Percentiles rank a stretch among this genome's conserved stretches.
Conservation (phyloP, 2,888 invertebrate genomes). For the Cosmia pyralina region DNA sequence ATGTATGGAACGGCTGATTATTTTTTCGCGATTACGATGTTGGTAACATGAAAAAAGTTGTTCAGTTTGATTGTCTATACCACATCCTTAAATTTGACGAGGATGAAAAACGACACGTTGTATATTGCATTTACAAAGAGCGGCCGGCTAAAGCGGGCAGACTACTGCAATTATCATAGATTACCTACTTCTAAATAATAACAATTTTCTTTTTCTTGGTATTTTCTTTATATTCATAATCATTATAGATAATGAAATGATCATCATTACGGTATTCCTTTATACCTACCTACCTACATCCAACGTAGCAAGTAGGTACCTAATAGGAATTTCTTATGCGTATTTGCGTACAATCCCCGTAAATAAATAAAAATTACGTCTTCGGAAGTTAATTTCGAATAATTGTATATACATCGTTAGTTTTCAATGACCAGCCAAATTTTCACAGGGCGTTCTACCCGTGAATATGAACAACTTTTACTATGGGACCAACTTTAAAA, state of each 20-base stretch:
- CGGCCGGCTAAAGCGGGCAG: not conserved
- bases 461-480: too few species aligned
- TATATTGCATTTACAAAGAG: too few species aligned
- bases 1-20: too few species aligned
- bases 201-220: not conserved
- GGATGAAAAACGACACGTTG: too few species aligned
- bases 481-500: too few species aligned
- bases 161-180: not conserved
- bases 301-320: not conserved
- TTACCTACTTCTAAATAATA: not conserved
- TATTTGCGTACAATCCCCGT: not conserved
- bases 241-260: not conserved
- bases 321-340: not conserved
- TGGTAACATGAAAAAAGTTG: too few species aligned
- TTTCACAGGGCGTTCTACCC: too few species aligned
- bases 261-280: not conserved
- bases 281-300: not conserved
- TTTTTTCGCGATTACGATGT: too few species aligned
- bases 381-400: not conserved
- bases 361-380: not conserved
- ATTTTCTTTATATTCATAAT: constrained; percentile 4
- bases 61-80: too few species aligned
- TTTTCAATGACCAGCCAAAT: too few species aligned
- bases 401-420: too few species aligned
- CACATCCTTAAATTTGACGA: too few species aligned